Base-by-base conservation (phyloP, 2,113 vertebrate genomes). In the Neodontobutis hainanensis region DNA sequence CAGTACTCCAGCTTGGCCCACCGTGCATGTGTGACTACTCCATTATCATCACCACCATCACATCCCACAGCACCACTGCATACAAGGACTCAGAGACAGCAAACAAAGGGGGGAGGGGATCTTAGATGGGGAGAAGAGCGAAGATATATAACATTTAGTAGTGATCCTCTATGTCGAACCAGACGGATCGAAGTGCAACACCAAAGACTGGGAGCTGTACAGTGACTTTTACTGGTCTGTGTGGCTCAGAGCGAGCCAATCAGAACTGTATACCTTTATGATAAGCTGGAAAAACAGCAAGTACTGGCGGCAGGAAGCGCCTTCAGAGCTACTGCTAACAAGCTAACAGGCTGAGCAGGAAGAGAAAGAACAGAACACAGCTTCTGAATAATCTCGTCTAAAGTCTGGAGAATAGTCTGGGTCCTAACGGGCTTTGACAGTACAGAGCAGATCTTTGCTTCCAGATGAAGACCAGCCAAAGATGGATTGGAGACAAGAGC, bases 101-200 rank as follows among this genome's bases (percentile, higher is more conserved):
- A 27, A 67, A 77, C 58, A 73, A 73, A 71, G 66, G 44, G 47
- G 44, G 35, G 4, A n/a, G 2, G 45, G 35, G 61, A 3, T 11
- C 32, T 68, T 50, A 68, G 62, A 66, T 47, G 59, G 65, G 53
- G 57, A 52, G 74, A 85, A 82, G 75, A 85, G 85, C 75, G 75
- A 80, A 87, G 70, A 82, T 82, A 86, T 70, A 80, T 67, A 85
- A 87, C 84, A 87, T 82, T 84, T 81, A 85, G 79, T 74, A 73
- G 40, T 61, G 78, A 60, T 67, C 74, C 75, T 61, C 47, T 42
- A 45, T 15, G 75, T 77, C 52, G 52, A 73, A 78, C 68, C 77
- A 69, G 69, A 64, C 16, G 42, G 73, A 63, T 63, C 43, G 11
- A 78, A 85, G 80, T 81, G 86, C 65, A 68, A 83, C 83, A 85